These are phyloP conservation scores for Telmatherina bonti DNA, from an alignment of 2,797 vertebrate genomes.

Conservation along the genomic window DNA sequence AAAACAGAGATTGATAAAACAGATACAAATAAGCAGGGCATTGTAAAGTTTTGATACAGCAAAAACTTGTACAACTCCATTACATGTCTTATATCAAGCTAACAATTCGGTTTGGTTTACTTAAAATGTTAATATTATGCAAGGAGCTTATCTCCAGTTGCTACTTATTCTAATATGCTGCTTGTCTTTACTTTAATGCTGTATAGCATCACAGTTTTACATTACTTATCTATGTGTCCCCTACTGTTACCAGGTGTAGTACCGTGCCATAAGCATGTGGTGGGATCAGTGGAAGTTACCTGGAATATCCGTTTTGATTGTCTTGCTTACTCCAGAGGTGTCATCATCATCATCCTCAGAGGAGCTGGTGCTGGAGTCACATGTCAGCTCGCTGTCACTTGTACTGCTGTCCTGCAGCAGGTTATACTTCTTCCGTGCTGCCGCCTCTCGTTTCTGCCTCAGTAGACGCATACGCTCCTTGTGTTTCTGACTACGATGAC, in stretches of 20 bases:
- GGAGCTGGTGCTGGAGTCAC: conserved; percentile 89
- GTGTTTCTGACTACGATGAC: conserved; percentile 96
- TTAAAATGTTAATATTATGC: conserved; percentile 24
- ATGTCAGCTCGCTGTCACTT: conserved; percentile 98
- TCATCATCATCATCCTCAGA: conserved; percentile 91
- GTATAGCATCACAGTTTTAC: conserved; percentile 26
- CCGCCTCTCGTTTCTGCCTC: conserved; percentile 96
- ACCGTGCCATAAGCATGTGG: conserved; percentile 28
- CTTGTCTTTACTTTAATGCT: not conserved
- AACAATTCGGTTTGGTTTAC: conserved; percentile 7
- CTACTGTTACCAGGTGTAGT: conserved; percentile 18
- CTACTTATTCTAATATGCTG: not conserved
- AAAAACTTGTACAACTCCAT: conserved; percentile 10
- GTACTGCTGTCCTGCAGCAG: conserved; percentile 99
- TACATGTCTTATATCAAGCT: conserved; percentile 22
- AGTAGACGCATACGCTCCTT: conserved; percentile 96
- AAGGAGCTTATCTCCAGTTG: conserved; percentile 1
- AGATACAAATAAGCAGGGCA: conserved; percentile 60
- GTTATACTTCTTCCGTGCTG: conserved; percentile 96
- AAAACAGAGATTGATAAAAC: conserved; percentile 39
- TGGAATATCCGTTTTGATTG: conserved; percentile 98
- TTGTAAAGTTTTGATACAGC: conserved; percentile 27
- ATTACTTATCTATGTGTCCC: conserved; percentile 12
- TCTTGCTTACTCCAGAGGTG: conserved; percentile 95
- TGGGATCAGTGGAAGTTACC: conserved; percentile 83